Evolutionary conservation across 2,113 vertebrate species (phyloP), one percentile per base, ranked within the genome.

Genomic region (Numida meleagris): DNA sequence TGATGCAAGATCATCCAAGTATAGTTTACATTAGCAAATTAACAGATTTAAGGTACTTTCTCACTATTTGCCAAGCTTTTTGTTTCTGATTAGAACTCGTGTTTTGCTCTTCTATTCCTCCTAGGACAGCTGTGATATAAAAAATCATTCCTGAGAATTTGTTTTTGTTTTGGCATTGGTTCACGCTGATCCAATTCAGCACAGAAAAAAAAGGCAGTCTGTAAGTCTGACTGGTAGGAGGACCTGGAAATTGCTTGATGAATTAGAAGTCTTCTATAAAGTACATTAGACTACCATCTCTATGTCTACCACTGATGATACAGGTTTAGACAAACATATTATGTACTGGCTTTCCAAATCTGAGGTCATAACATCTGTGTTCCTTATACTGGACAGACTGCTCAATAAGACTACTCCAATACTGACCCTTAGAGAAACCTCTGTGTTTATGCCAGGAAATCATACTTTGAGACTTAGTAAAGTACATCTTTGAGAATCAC

Each of bases 311-410:
- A 73, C 48, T 45, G 16, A 43, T 40, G 36, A 78, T 79, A 79
- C 58, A 95, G 74, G 93, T 94, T 91, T 96, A 95, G 93, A 92
- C 58, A 42, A 62, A 55, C 18, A 58, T 87, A 59, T 74, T 78
- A 62, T 20, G 17, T 86, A 43, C 40, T 76, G 33, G 14, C 23
- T 50, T 89, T 92, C 57, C 50, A 87, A 87, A 66, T 76, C 70
- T 85, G 71, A 89, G 40, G 21, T 92, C 89, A 86, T 85, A 88
- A 67, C 21, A n/a, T 72, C 74, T 89, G 77, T 57, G 12, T 4
- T 83, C 31, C 38, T 82, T 68, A 65, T 24, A 84, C 12, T 77
- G 71, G 61, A 43, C 14, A 12, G 43, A 53, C 58, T 89, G 10
- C 48, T 76, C 50, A 88, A 14, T 19, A 53, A 68, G 43, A 45